Conservation (phyloP, 1,140 invertebrate species). For the Drosophila ercepeae region DNA sequence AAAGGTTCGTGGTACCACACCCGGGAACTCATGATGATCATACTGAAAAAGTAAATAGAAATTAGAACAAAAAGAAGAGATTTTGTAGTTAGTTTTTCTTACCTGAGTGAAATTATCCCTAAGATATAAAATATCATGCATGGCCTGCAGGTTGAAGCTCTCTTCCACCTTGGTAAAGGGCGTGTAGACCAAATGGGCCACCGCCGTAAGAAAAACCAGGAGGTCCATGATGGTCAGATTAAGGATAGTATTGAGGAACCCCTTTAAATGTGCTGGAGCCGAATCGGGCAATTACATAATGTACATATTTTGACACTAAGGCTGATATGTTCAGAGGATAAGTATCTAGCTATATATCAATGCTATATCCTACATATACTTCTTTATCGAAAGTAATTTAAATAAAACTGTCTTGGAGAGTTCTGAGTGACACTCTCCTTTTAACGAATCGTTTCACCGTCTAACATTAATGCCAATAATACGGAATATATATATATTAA, state of each 20-base stretch:
- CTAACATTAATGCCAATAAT: constrained; percentile 3
- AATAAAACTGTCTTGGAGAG: background rate
- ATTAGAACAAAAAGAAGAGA: background rate
- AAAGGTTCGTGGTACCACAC: constrained; percentile 98
- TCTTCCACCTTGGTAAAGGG: constrained; percentile 99
- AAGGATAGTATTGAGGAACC: background rate
- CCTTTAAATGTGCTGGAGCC: constrained; percentile 22
- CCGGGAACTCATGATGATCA: constrained; percentile 99
- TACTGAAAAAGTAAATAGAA: constrained; percentile 88
- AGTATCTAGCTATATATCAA: constrained; percentile 12
- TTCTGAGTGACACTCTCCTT: background rate
- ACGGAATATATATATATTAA: constrained; percentile 32
- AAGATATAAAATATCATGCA: constrained; percentile 98
- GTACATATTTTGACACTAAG: constrained; percentile 40
- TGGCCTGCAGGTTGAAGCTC: constrained; percentile 99
- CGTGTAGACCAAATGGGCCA: constrained; percentile 92
- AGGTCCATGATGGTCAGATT: constrained; percentile 84
- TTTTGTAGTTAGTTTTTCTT: background rate
- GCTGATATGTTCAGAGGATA: constrained; percentile 16
- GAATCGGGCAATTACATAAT: constrained; percentile 62
- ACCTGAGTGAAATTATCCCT: constrained; percentile 93
- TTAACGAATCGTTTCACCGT: background rate
- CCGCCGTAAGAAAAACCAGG: constrained; percentile 87
- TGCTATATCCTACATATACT: background rate
- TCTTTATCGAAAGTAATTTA: too few species aligned